phyloP scores from a whole-genome alignment of 2,113 vertebrate species.

The Cygnus atratus region DNA sequence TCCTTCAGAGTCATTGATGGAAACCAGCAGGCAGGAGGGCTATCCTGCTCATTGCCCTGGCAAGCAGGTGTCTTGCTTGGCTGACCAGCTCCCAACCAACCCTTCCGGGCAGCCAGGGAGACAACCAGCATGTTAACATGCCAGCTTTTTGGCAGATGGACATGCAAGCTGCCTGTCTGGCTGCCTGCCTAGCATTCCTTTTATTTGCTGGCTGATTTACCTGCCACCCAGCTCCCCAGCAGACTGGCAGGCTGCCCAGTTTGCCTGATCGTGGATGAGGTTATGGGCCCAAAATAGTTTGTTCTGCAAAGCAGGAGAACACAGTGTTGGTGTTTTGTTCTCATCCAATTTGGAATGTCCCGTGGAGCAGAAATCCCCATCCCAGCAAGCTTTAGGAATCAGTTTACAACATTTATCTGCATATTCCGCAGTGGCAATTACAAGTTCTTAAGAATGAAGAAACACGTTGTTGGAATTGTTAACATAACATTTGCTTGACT shows the following conservation, averaged over 20 bases:
- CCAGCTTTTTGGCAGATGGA: conserved; percentile 44
- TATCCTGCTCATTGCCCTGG: not conserved
- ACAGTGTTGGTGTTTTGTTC: not conserved
- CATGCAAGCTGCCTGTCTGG: conserved; percentile 22
- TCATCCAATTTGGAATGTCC: conserved; percentile 13
- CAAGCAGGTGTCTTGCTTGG: conserved; percentile 32
- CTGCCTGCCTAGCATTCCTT: conserved; percentile 2
- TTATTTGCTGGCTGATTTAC: conserved; percentile 28
- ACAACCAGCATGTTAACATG: not conserved
- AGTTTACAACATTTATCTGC: conserved; percentile 17
- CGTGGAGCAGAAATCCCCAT: conserved; percentile 45
- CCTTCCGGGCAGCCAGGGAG: not conserved
- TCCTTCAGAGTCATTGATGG: conserved; percentile 34
- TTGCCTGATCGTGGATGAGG: not conserved
- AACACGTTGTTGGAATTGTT: not conserved
- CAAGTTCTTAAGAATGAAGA: conserved; percentile 25
- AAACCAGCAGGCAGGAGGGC: conserved; percentile 17
- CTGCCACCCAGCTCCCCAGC: conserved; percentile 26
- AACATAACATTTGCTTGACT: not conserved
- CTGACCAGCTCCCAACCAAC: not conserved
- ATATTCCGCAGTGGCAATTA: conserved; percentile 23
- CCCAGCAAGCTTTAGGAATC: conserved; percentile 46
- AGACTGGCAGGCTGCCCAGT: conserved; percentile 1
- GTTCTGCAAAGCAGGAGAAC: conserved; percentile 30
- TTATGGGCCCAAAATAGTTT: conserved; percentile 43